These are phyloP conservation scores for Lucinisca nassula DNA, from an alignment of 2,888 invertebrate species.

Conservation along the genomic window DNA sequence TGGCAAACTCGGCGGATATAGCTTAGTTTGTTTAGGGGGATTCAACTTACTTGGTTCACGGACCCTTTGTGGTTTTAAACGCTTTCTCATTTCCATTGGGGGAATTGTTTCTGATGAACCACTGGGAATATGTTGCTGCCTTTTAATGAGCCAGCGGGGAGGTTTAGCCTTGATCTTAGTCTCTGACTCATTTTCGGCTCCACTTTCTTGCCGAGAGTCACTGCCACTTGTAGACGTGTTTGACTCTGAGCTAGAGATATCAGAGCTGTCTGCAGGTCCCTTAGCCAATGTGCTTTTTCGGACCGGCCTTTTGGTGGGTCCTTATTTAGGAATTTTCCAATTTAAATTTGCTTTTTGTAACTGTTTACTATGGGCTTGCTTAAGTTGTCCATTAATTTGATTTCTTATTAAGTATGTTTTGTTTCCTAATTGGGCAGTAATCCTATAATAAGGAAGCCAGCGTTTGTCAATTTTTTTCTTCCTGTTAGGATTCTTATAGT, in stretches of 20 bases:
- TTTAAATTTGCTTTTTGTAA: not conserved
- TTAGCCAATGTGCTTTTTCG: too few relatives aligned
- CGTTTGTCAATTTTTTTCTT: not conserved
- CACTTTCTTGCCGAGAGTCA: too few relatives aligned
- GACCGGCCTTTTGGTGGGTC: not conserved
- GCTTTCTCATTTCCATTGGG: not conserved
- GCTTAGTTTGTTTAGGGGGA: not conserved
- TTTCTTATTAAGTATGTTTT: not conserved
- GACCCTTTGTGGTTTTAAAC: not conserved
- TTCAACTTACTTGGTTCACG: not conserved
- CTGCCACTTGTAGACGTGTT: too few relatives aligned
- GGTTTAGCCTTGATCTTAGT: too few relatives aligned
- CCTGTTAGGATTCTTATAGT: not conserved
- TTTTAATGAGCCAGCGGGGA: not conserved
- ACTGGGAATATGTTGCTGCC: not conserved
- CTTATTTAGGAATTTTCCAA: not conserved
- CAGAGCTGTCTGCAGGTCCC: too few relatives aligned
- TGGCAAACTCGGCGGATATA: too few relatives aligned
- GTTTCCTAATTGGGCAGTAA: not conserved
- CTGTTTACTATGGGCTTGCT: not conserved
- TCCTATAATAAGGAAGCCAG: not conserved
- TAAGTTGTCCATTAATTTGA: not conserved
- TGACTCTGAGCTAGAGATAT: too few relatives aligned
- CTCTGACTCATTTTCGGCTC: too few relatives aligned
- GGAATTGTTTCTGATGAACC: not conserved